phyloP scores from a whole-genome alignment of 1,140 invertebrate genomes.

The Drosophila hydei region DNA sequence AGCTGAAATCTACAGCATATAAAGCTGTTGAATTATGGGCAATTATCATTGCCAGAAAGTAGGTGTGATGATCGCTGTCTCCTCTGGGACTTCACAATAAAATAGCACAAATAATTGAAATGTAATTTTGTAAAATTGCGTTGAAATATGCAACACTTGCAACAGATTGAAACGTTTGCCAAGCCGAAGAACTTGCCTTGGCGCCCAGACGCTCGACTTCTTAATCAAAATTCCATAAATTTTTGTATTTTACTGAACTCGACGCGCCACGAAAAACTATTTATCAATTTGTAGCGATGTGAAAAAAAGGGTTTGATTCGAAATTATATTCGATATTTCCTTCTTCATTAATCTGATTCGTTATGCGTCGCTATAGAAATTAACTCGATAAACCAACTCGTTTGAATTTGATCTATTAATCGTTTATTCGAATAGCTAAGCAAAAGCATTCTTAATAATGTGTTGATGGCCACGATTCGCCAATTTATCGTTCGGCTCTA shows the following conservation, averaged over 20 bases:
- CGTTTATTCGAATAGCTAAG: neutral
- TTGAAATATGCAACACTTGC: constrained; percentile 3
- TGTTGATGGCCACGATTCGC: constrained; percentile 55
- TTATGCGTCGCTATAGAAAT: constrained; percentile 31
- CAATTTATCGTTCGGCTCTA: constrained; percentile 51
- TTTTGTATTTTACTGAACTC: constrained; percentile 42
- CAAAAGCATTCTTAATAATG: constrained; percentile 50
- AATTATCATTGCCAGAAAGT: constrained; percentile 75
- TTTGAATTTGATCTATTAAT: constrained; percentile 2
- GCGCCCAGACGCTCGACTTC: constrained; percentile 37
- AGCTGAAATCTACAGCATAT: constrained; percentile 51
- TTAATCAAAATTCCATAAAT: constrained; percentile 81
- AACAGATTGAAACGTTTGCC: constrained; percentile 61
- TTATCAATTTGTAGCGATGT: constrained; percentile 22
- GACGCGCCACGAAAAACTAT: neutral
- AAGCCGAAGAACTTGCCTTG: constrained; percentile 28
- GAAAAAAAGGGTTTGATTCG: neutral
- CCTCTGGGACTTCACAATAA: constrained; percentile 56
- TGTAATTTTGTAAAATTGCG: constrained; percentile 68
- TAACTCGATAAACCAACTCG: neutral
- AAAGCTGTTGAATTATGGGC: constrained; percentile 79
- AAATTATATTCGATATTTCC: constrained; percentile 46
- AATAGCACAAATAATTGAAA: constrained; percentile 79
- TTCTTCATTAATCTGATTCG: constrained; percentile 65
- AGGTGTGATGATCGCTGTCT: constrained; percentile 74